These are phyloP conservation scores for Fabriciana adippe DNA, from an alignment of 2,888 invertebrate species.

Conservation along the genomic window DNA sequence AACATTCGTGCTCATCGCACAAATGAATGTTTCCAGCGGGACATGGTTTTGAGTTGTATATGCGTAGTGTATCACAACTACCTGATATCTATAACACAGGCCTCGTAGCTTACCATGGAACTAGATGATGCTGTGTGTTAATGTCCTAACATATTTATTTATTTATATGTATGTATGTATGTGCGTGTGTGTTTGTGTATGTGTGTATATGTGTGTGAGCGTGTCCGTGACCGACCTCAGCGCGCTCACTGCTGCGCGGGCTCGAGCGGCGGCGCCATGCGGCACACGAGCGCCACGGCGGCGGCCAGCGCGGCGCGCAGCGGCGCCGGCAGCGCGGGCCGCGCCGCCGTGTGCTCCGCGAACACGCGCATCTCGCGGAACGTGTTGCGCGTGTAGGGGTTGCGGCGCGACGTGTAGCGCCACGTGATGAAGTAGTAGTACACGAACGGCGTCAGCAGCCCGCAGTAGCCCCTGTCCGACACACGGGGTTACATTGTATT, in stretches of 20 bases:
- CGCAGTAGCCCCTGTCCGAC: slow-evolving; percentile 90
- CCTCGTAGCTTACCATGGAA: no score
- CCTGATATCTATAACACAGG: no score
- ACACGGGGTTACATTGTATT: not conserved
- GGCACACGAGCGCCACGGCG: slow-evolving; percentile 86
- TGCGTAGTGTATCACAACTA: no score
- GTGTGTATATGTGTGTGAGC: no score
- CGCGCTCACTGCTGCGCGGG: slow-evolving; percentile 54
- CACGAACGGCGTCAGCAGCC: slow-evolving; percentile 95
- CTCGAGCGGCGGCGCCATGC: slow-evolving; percentile 87
- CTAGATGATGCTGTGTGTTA: no score
- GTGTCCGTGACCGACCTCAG: not conserved
- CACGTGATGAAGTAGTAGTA: slow-evolving; percentile 97
- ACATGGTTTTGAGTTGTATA: no score
- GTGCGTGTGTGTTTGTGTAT: no score
- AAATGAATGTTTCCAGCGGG: no score
- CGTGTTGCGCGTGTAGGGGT: slow-evolving; percentile 97
- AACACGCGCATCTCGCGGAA: slow-evolving; percentile 92
- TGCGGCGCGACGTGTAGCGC: slow-evolving; percentile 96
- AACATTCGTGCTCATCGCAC: no score
- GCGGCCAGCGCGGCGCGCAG: slow-evolving; percentile 82
- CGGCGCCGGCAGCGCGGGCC: slow-evolving; percentile 86
- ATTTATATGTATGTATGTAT: no score
- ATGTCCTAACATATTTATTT: no score
- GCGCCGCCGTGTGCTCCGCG: slow-evolving; percentile 85